A percentile compares a stretch with the other conserved stretches of the same genome.
phyloP scores from a whole-genome alignment of 2,888 invertebrate genomes.

The Eucera pruinosa region DNA sequence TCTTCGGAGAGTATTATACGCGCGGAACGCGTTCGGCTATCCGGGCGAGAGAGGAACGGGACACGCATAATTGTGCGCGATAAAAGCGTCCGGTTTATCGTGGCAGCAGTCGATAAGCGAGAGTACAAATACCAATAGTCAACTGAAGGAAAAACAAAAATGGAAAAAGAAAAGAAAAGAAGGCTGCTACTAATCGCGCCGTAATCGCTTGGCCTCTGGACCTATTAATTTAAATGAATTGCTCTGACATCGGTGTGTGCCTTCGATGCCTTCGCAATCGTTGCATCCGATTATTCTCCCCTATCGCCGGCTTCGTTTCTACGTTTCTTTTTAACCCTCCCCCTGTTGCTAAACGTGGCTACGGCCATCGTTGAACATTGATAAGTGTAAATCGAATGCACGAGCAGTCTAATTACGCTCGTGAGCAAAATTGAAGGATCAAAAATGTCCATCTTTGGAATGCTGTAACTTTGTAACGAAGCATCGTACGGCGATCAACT shows the following conservation, averaged over 20 bases:
- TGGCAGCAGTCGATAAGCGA: constrained; percentile 68
- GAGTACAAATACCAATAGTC: constrained; percentile 67
- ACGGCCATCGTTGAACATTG: no score
- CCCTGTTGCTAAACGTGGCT: no score
- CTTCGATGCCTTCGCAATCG: constrained; percentile 12
- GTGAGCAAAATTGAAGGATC: no score
- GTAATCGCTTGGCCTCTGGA: constrained; percentile 72
- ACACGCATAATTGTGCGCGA: constrained; percentile 52
- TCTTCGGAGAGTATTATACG: constrained; percentile 43
- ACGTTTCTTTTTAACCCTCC: no score
- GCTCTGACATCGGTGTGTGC: constrained; percentile 72
- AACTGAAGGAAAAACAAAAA: constrained; percentile 21
- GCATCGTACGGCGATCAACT: no score
- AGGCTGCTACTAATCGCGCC: constrained; percentile 68
- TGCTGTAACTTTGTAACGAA: no score
- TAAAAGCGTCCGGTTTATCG: constrained; percentile 68
- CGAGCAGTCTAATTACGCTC: no score
- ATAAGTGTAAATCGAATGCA: no score
- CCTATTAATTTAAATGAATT: constrained; percentile 79
- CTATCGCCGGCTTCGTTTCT: neutral
- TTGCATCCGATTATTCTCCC: constrained; percentile 1
- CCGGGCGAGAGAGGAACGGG: constrained; percentile 45
- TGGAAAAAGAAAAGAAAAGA: constrained; percentile 40
- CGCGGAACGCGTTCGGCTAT: constrained; percentile 22
- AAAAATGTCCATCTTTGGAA: no score